Evolutionary conservation across 2,888 invertebrate species (phyloP), one percentile per base, ranked within the genome.

Genomic region (Thera obeliscata): DNA sequence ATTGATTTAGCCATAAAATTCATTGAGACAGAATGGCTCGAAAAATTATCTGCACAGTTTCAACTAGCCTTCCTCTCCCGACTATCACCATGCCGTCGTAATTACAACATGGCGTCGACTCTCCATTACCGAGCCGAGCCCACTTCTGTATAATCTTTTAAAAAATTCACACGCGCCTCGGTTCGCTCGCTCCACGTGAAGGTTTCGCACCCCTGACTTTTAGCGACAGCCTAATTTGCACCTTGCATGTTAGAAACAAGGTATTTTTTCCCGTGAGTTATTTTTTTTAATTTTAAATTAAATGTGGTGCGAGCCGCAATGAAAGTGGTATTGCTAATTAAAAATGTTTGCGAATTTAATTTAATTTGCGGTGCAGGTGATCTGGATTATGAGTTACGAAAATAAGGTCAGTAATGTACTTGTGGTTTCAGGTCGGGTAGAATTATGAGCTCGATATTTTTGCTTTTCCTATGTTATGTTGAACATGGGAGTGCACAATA

Each of bases 141-240:
- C 84, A 82, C 84, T 84, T 84, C 79, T 83, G 86, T 89, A 91
- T 89, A 90, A 89, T 89, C 87, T 87, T 86, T 90, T 91, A 86
- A 88, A 91, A 89, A 88, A 91, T 91, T 91, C 87, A 90, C 78
- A 80, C 82, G 80, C 82, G 82, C 78, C 79, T 79, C 81, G 79
- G 77, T 74, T 77, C 78, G 77, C 78, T 78, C 80, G 75, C 73
- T 72, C 68, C 75, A 63, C 71, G 73, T 70, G 72, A 56, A 75
- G 76, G 82, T 85, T 82, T 81, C 80, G 79, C 76, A 77, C 82
- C 79, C 78, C 83, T 82, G 79, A 49, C 63, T 75, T 67, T 61
- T 6, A 6, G 46, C 7, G 7, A 0, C 75, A 69, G 48, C 22
- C 73, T 48, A 83, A 78, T 76, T 66, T 76, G 4, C 70, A 70